Conservation (phyloP, 2,113 vertebrate genomes). For the Pygoscelis antarcticus region DNA sequence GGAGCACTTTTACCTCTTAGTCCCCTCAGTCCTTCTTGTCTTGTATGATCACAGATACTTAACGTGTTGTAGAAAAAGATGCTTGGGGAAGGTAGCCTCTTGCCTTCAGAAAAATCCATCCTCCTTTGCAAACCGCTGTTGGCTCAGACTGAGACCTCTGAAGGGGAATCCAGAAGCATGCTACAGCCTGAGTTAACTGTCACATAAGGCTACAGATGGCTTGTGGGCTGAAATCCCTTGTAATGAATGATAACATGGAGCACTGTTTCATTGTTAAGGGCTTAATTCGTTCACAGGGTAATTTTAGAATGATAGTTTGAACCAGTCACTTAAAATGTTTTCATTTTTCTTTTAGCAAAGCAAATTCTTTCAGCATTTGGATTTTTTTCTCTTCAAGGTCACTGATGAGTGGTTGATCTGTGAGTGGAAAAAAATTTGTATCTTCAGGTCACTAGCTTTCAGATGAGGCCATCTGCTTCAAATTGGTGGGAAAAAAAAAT, state of each 20-base stretch:
- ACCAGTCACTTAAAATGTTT: not conserved
- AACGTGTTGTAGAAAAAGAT: not conserved
- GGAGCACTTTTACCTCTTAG: not conserved
- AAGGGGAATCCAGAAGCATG: not conserved
- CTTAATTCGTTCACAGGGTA: not conserved
- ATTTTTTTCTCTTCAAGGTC: not conserved
- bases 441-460: constrained; percentile 33
- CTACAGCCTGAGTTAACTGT: not conserved
- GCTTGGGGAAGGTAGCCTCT: not conserved
- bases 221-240: not conserved
- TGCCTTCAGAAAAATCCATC: not conserved
- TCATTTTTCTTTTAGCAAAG: not conserved
- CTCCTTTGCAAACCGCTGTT: not conserved
- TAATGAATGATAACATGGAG: not conserved
- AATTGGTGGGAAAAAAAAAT: not conserved
- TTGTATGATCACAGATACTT: not conserved
- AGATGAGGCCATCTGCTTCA: constrained; percentile 43
- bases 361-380: not conserved
- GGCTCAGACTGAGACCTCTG: not conserved
- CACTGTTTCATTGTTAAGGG: not conserved
- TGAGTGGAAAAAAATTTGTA: not conserved
- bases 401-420: not conserved
- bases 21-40: not conserved
- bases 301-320: not conserved
- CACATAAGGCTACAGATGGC: not conserved